Evolutionary conservation across 2,888 invertebrate species (phyloP).

Genomic region (Philopedon plagiatum): DNA sequence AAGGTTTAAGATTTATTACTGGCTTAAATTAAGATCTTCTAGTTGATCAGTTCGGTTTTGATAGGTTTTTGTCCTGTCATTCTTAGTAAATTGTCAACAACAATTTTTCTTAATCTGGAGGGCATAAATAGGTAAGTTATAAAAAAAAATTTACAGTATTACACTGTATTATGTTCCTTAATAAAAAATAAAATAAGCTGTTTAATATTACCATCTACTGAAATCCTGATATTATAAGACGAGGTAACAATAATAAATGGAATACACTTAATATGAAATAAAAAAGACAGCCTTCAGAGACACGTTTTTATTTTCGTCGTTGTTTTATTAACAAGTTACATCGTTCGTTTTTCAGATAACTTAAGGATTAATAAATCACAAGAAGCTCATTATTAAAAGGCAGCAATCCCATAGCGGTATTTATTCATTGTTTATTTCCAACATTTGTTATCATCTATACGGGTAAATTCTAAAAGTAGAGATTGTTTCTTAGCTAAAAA

Average conservation of each 20-base stretch:
- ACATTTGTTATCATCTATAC: neutral
- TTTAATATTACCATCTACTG: too few species aligned
- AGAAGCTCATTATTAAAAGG: constrained; percentile 27
- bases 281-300: constrained; percentile 31
- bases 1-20: too few species aligned
- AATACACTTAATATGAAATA: neutral
- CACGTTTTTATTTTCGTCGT: constrained; percentile 48
- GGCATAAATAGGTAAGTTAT: too few species aligned
- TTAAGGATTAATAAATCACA: constrained; percentile 1
- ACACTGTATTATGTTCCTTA: neutral
- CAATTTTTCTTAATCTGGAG: too few species aligned
- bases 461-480: constrained; percentile 54
- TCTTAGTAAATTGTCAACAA: too few species aligned
- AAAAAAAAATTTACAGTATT: too few species aligned
- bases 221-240: too few species aligned
- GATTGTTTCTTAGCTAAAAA: constrained; percentile 57
- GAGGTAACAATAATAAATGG: too few species aligned
- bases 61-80: too few species aligned
- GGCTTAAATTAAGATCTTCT: too few species aligned
- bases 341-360: constrained; percentile 45
- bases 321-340: constrained; percentile 44
- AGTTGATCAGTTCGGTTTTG: too few species aligned
- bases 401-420: constrained; percentile 22
- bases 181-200: neutral
- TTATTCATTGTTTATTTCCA: neutral